phyloP scores from a whole-genome alignment of 2,888 invertebrate genomes.

The Lottia scabra region DNA sequence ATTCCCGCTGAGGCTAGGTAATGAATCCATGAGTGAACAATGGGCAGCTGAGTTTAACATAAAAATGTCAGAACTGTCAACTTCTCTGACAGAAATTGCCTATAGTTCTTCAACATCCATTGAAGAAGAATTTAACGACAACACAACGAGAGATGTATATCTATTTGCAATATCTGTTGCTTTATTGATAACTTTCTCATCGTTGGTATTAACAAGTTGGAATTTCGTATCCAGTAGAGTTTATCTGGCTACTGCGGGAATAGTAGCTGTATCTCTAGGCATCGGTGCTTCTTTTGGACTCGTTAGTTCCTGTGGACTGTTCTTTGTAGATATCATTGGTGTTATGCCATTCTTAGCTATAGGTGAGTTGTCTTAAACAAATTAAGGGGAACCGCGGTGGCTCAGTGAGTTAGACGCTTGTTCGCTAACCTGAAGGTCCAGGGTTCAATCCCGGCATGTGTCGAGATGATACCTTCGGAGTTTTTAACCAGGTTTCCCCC shows the following conservation, averaged over 20 bases:
- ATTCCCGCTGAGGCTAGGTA: constrained; percentile 29
- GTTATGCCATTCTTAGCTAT: constrained; percentile 52
- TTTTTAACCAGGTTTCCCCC: too few species aligned
- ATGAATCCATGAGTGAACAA: neutral
- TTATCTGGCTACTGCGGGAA: constrained; percentile 40
- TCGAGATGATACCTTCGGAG: too few species aligned
- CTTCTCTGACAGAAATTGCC: constrained; percentile 17
- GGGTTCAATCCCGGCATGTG: too few species aligned
- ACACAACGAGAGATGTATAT: constrained; percentile 28
- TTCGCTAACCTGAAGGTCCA: too few species aligned
- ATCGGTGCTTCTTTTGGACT: constrained; percentile 49
- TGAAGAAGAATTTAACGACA: constrained; percentile 38
- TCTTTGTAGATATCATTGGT: constrained; percentile 49
- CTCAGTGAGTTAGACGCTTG: too few species aligned
- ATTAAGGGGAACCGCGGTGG: too few species aligned
- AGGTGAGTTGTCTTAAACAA: too few species aligned
- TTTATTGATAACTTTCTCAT: constrained; percentile 35
- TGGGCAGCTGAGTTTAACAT: constrained; percentile 28
- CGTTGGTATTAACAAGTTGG: constrained; percentile 33
- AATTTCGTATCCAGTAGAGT: constrained; percentile 40
- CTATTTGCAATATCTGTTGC: constrained; percentile 30
- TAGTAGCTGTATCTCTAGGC: constrained; percentile 44
- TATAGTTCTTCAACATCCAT: constrained; percentile 39
- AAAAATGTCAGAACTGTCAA: constrained; percentile 18
- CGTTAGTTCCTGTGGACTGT: constrained; percentile 35